Conservation (phyloP, 2,888 invertebrate genomes). For the Troides oblongomaculatus region DNA sequence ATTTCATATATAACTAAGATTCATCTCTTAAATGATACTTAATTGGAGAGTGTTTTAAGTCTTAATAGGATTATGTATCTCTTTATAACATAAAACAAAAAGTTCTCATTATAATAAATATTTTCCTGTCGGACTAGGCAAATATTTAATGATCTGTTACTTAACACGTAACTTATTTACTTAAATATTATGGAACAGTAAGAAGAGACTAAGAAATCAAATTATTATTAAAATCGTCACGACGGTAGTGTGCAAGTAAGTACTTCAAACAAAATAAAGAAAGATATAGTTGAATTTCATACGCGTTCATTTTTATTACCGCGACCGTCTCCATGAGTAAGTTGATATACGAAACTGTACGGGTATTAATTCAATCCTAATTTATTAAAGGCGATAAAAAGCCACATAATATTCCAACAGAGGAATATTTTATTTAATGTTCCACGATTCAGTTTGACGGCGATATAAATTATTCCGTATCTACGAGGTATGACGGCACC, state of each 20-base stretch:
- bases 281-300: constrained; percentile 19
- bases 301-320: constrained; percentile 22
- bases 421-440: constrained; percentile 24
- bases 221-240: background rate
- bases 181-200: background rate
- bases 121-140: no score
- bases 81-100: no score
- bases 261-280: constrained; percentile 2
- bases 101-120: no score
- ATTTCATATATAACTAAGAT: no score
- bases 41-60: no score
- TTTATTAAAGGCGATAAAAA: constrained; percentile 28
- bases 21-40: no score
- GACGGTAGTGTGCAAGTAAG: background rate
- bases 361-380: constrained; percentile 29
- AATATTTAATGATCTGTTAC: no score
- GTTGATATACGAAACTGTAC: constrained; percentile 25
- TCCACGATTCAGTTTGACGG: constrained; percentile 21
- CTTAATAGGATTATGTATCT: no score
- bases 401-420: constrained; percentile 19
- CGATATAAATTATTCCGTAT: constrained; percentile 39
- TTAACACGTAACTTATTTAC: no score
- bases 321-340: constrained; percentile 20
- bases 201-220: background rate
- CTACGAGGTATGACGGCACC: constrained; percentile 35